Conservation (phyloP, 2,113 vertebrate genomes). For the Salvelinus namaycush region DNA sequence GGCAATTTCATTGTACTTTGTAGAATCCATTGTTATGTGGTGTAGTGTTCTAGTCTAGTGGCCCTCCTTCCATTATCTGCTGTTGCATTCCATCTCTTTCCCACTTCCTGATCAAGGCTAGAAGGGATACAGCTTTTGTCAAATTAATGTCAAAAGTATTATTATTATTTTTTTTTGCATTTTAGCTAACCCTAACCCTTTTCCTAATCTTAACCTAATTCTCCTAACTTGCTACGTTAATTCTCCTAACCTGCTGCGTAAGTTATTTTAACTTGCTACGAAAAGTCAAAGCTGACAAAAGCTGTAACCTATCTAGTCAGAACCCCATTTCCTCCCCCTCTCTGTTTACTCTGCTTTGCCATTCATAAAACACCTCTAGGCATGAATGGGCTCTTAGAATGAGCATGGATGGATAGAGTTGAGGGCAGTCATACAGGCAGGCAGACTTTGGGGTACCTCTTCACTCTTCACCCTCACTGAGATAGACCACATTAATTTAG, state of each 20-base stretch:
- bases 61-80: background rate
- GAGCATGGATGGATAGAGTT: background rate
- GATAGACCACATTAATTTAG: too few relatives aligned
- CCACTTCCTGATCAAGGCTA: background rate
- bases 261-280: too few relatives aligned
- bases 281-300: too few relatives aligned
- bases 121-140: too few relatives aligned
- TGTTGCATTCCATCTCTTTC: background rate
- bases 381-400: background rate
- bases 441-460: background rate
- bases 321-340: background rate
- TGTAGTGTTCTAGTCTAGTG: background rate
- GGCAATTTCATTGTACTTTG: background rate
- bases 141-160: too few relatives aligned
- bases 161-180: too few relatives aligned
- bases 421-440: background rate
- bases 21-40: background rate
- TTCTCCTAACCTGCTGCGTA: too few relatives aligned
- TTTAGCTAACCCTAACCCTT: too few relatives aligned
- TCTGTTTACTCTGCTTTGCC: slow-evolving; percentile 58
- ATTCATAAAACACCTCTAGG: slow-evolving; percentile 50
- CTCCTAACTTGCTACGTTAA: too few relatives aligned
- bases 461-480: background rate
- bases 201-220: too few relatives aligned
- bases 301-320: background rate